Conservation (phyloP, 2,797 vertebrate genomes). For the Melanotaenia pygmaea region DNA sequence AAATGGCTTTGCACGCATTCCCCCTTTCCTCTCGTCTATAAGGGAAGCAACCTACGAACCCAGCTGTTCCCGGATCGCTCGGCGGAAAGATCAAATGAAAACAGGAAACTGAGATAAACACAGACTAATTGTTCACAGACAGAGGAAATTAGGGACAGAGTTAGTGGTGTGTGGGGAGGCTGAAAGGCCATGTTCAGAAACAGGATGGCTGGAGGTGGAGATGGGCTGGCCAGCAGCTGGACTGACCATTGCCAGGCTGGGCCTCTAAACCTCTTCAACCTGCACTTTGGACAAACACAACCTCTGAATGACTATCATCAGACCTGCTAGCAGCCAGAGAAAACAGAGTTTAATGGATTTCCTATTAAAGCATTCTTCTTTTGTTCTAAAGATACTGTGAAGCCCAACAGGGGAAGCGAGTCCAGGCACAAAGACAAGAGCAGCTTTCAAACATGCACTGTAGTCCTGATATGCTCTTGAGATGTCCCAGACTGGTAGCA, state of each 20-base stretch:
- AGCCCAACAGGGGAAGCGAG: not conserved
- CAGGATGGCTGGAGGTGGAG: constrained; percentile 45
- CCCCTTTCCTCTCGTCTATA: constrained; percentile 38
- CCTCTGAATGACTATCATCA: constrained; percentile 34
- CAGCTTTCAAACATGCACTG: not conserved
- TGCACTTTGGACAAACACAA: constrained; percentile 22
- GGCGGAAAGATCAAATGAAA: constrained; percentile 75
- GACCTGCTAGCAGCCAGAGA: not conserved
- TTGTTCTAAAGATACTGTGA: not conserved
- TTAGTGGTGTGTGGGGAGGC: constrained; percentile 45
- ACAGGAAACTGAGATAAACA: constrained; percentile 77
- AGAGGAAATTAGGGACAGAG: constrained; percentile 47
- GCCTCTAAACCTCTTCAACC: constrained; percentile 23
- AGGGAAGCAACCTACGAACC: constrained; percentile 50
- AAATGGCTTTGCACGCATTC: constrained; percentile 76
- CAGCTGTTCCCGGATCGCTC: constrained; percentile 65
- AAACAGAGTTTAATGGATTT: not conserved
- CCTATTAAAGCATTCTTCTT: not conserved
- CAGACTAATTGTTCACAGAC: constrained; percentile 79
- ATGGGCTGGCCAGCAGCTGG: constrained; percentile 14
- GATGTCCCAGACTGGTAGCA: not conserved
- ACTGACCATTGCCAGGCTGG: constrained; percentile 10
- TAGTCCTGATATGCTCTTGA: not conserved
- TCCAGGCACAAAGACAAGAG: not conserved
- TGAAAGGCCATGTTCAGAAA: constrained; percentile 47